A percentile compares a stretch with the other conserved stretches of the same genome.
Evolutionary conservation across 2,888 invertebrate genomes (phyloP).

Genomic region (Thecophora atra): DNA sequence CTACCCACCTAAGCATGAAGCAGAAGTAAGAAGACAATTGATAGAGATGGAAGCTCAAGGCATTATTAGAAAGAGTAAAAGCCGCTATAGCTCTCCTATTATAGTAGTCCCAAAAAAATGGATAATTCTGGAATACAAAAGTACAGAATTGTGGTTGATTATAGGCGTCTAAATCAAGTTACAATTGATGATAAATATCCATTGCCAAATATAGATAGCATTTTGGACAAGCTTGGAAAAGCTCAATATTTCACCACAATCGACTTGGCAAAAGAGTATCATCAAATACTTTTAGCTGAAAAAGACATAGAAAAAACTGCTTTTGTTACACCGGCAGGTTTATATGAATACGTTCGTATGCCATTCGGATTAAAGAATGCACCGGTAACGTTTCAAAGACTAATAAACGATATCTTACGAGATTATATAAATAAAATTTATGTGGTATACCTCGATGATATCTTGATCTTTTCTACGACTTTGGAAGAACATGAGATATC

Average conservation of each 20-base stretch:
- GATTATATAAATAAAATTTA: no score
- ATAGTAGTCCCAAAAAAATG: conserved; percentile 40
- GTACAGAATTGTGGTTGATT: conserved; percentile 42
- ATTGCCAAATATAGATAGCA: conserved; percentile 42
- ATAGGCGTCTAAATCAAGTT: conserved; percentile 40
- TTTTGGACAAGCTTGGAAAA: conserved; percentile 13
- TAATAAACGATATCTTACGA: no score
- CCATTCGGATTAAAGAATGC: no score
- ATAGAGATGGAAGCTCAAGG: conserved; percentile 40
- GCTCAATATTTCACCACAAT: no score
- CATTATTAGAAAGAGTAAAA: conserved; percentile 38
- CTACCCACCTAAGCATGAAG: conserved; percentile 32
- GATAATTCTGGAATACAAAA: conserved; percentile 41
- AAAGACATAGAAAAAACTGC: no score
- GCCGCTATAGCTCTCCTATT: conserved; percentile 36
- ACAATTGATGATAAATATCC: conserved; percentile 42
- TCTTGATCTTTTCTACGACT: not conserved
- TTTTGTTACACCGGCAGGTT: no score
- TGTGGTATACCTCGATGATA: no score
- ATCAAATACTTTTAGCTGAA: no score
- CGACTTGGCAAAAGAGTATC: no score
- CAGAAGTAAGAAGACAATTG: conserved; percentile 29
- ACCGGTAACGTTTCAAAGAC: no score
- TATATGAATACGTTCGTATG: no score
- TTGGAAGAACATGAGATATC: not conserved